A percentile compares a stretch with the other conserved stretches of the same genome.
Conservation (phyloP, 2,888 invertebrate species). For the Crioceris asparagi region DNA sequence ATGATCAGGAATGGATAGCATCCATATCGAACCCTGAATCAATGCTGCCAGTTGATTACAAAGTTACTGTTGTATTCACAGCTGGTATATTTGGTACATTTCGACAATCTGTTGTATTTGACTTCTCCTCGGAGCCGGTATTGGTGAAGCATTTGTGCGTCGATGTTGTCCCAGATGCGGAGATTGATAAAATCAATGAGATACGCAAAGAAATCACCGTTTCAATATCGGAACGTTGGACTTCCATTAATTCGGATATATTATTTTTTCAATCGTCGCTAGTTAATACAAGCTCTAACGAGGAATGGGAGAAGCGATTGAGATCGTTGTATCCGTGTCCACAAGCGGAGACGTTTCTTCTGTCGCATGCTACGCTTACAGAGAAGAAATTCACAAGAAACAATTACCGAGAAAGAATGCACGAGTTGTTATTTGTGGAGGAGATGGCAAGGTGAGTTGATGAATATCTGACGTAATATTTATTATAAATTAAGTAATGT, state of each 20-base stretch:
- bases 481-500: no score
- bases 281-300: constrained; percentile 21
- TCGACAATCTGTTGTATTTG: constrained; percentile 64
- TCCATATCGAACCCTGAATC: constrained; percentile 22
- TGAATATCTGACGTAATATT: no score
- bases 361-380: constrained; percentile 56
- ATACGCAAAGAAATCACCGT: constrained; percentile 48
- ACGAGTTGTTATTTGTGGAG: constrained; percentile 64
- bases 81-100: constrained; percentile 70
- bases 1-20: constrained; percentile 46
- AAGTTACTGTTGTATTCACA: constrained; percentile 25
- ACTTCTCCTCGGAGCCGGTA: constrained; percentile 55
- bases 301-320: constrained; percentile 46
- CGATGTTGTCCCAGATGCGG: constrained; percentile 61
- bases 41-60: constrained; percentile 20
- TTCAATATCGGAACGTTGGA: constrained; percentile 48
- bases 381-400: constrained; percentile 52
- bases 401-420: constrained; percentile 64
- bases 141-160: constrained; percentile 60
- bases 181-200: constrained; percentile 52
- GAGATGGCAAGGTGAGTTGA: constrained; percentile 57
- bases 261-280: constrained; percentile 28
- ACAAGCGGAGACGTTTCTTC: constrained; percentile 50
- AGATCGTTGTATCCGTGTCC: constrained; percentile 55
- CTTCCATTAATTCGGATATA: constrained; percentile 41